These are phyloP conservation scores for Siderastrea radians DNA, from an alignment of 92 coral and sea anemone genomes.

Conservation along the genomic window DNA sequence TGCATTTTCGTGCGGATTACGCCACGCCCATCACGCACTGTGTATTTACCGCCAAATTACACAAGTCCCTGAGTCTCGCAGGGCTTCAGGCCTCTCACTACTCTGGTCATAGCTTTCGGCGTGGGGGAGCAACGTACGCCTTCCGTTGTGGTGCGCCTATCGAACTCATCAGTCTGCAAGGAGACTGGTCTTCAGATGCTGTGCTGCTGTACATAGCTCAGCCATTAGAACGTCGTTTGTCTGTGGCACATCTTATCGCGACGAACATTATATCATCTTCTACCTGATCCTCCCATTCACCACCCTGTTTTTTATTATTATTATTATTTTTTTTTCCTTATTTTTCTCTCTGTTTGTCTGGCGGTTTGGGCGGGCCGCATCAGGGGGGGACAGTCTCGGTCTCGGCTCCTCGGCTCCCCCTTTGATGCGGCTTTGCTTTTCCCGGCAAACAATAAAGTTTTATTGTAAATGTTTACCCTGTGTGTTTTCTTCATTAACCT, in stretches of 20 bases:
- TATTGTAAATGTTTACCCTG: no score
- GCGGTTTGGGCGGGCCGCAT: no score
- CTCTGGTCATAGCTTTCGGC: conserved; percentile 51
- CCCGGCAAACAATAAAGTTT: no score
- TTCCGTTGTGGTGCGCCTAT: conserved; percentile 21
- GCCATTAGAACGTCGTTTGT: conserved; percentile 8
- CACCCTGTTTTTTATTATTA: no score
- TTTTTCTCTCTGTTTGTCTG: no score
- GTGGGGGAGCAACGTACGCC: conserved; percentile 50
- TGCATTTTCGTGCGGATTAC: neutral
- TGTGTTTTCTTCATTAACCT: no score
- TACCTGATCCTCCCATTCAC: no score
- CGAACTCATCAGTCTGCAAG: no score
- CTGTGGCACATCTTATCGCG: conserved; percentile 19
- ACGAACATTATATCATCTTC: conserved; percentile 11
- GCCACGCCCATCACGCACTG: conserved; percentile 8
- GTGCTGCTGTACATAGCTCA: conserved; percentile 22
- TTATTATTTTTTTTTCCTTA: no score
- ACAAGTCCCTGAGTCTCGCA: neutral
- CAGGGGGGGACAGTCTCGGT: no score
- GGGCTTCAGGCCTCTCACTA: conserved; percentile 32
- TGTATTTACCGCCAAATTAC: conserved; percentile 1
- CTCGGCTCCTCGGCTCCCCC: no score
- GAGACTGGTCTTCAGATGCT: conserved; percentile 44
- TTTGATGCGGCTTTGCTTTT: no score